phyloP scores from a whole-genome alignment of 1,140 invertebrate species.

The Rhynchophorus ferrugineus region DNA sequence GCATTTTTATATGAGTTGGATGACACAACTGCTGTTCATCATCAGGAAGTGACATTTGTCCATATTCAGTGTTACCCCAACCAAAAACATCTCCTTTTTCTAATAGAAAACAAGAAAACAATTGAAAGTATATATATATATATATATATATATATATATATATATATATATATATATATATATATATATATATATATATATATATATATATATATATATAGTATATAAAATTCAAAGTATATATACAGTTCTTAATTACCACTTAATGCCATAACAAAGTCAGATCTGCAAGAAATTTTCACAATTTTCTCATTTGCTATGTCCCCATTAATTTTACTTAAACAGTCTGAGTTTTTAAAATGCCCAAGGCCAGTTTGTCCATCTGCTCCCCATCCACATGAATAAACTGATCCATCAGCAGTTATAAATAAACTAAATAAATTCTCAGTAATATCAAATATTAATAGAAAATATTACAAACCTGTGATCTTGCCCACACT shows the following conservation, averaged over 20 bases:
- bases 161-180: too few species aligned
- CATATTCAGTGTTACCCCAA: constrained; percentile 95
- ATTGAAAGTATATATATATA: not conserved
- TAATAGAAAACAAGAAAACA: constrained; percentile 38
- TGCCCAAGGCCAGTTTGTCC: constrained; percentile 85
- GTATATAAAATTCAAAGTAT: too few species aligned
- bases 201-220: too few species aligned
- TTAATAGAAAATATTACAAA: too few species aligned
- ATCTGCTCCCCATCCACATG: constrained; percentile 91
- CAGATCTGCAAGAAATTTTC: constrained; percentile 70
- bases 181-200: too few species aligned
- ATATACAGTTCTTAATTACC: too few species aligned
- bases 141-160: not conserved
- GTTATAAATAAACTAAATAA: constrained; percentile 67
- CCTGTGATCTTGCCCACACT: constrained; percentile 86
- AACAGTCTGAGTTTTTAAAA: constrained; percentile 53
- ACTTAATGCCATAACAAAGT: constrained; percentile 85
- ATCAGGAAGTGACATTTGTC: constrained; percentile 57
- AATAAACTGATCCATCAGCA: constrained; percentile 70
- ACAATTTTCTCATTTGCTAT: constrained; percentile 74
- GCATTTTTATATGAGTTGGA: constrained; percentile 58
- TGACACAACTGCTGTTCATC: constrained; percentile 57
- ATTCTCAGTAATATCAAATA: too few species aligned
- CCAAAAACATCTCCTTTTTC: constrained; percentile 91
- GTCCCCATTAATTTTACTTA: constrained; percentile 68